A percentile compares a stretch with the other conserved stretches of the same genome.
phyloP scores from a whole-genome alignment of 2,797 vertebrate genomes.

The Eidolon dupreanum region DNA sequence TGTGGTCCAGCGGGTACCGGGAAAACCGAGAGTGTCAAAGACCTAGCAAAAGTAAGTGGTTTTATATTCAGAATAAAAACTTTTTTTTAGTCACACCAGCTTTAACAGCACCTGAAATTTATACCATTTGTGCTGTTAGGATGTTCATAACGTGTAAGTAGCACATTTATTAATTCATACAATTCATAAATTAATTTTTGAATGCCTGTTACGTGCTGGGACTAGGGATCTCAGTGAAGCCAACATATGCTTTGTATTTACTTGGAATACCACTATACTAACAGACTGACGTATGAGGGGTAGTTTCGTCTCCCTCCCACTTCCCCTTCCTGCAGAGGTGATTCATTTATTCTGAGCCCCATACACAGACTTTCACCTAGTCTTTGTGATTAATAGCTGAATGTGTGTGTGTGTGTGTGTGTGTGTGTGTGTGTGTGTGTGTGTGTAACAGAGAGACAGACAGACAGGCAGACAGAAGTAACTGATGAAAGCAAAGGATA shows the following conservation, averaged over 20 bases:
- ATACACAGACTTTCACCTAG: neutral
- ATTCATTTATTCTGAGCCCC: neutral
- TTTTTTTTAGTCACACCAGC: neutral
- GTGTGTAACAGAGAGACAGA: neutral
- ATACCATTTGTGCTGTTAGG: neutral
- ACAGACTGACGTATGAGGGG: neutral
- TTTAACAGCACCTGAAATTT: neutral
- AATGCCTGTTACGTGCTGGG: neutral
- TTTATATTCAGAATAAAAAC: neutral
- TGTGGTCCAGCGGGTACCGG: conserved; percentile 82
- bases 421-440: neutral
- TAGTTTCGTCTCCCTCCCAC: neutral
- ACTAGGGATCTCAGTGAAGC: neutral
- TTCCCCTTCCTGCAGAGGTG: neutral
- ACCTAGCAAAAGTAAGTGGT: conserved; percentile 82
- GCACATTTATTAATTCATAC: neutral
- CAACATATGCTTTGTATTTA: neutral
- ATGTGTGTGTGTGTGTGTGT: neutral
- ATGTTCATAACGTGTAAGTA: neutral
- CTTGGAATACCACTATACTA: neutral
- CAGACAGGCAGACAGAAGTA: neutral
- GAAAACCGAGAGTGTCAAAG: conserved; percentile 85
- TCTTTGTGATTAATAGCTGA: neutral
- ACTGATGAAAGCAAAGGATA: neutral
- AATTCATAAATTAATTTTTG: neutral